Percentiles rank a stretch among this genome's conserved stretches.
phyloP scores from a whole-genome alignment of 2,113 vertebrate genomes.

The Bostrychus sinensis region DNA sequence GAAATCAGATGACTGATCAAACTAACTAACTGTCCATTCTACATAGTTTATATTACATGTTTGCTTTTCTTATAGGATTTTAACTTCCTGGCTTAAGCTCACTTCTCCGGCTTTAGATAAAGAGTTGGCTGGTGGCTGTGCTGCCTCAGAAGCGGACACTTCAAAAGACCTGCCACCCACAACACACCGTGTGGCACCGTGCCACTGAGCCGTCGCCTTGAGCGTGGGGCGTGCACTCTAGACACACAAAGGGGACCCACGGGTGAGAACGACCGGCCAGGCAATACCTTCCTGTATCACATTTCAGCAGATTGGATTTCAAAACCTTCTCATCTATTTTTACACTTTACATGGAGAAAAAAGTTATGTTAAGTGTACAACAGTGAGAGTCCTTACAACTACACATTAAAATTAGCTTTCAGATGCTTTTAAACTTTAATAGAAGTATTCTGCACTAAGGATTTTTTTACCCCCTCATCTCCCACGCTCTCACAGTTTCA shows the following conservation, averaged over 20 bases:
- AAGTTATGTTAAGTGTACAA: slow-evolving; percentile 40
- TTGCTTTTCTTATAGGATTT: not conserved
- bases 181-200: slow-evolving; percentile 61
- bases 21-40: too few relatives aligned
- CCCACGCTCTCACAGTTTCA: slow-evolving; percentile 45
- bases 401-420: slow-evolving; percentile 1
- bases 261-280: slow-evolving; percentile 63
- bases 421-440: not conserved
- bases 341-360: slow-evolving; percentile 58
- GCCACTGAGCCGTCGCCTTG: slow-evolving; percentile 69
- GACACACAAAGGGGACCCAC: slow-evolving; percentile 75
- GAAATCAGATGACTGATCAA: not conserved
- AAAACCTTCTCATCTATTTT: slow-evolving; percentile 69
- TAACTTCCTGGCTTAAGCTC: not conserved
- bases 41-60: not conserved
- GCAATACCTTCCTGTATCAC: slow-evolving; percentile 73
- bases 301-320: slow-evolving; percentile 67
- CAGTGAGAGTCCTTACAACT: slow-evolving; percentile 21
- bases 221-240: slow-evolving; percentile 67
- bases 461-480: not conserved
- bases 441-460: not conserved
- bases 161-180: slow-evolving; percentile 68
- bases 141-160: slow-evolving; percentile 54
- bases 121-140: slow-evolving; percentile 33
- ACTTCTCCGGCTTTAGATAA: not conserved